Base-by-base conservation (phyloP, 2,113 vertebrate genomes). In the Tupaia chinensis region DNA sequence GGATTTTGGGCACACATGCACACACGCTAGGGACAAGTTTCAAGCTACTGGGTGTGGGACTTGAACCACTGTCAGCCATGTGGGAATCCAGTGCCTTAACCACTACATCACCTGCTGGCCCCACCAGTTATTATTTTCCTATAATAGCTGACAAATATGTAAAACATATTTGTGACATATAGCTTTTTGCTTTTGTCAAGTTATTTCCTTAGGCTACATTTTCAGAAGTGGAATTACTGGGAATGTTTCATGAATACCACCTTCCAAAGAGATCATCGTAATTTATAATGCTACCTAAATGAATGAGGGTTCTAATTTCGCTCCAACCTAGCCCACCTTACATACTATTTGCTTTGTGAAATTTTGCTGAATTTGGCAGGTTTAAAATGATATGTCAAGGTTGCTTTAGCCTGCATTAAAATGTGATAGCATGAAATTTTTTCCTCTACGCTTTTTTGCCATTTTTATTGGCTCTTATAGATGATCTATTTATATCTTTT, bases 141-240 rank as follows among this genome's bases (percentile, higher is more conserved):
- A 9, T 66, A 80, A 84, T 11, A 92, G 77, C n/a, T 90, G 73
- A 92, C 87, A 78, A 32, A 32, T 32, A 72, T 91, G 61, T 70
- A 86, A 89, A 92, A 79, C 29, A 56, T 92, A 74, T 87, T 93
- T 92, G 61, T 92, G 76, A 79, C 61, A 77, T 60, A n/a, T 3
- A 70, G 78, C 60, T 58, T 76, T 95, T 93, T 87, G 73, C 68
- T 90, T 93, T 93, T 93, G 76, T 93, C 89, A 93, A 91, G 69
- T 96, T 85, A 86, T 95, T 96, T 93, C 93, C 70, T 78, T 88
- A 91, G 93, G 66, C 53, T 87, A 81, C 58, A 70, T 96, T 97
- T 95, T 68, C 72, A 87, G 87, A 65, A 69, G 58, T 89, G 77
- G 96, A 93, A 76, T 95, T 61, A 90, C 60, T 87, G 54, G 83